Percentiles rank a stretch among this genome's conserved stretches.
These are phyloP conservation scores for Pteromalus puparum DNA, from an alignment of 1,140 invertebrate genomes.

Conservation along the genomic window DNA sequence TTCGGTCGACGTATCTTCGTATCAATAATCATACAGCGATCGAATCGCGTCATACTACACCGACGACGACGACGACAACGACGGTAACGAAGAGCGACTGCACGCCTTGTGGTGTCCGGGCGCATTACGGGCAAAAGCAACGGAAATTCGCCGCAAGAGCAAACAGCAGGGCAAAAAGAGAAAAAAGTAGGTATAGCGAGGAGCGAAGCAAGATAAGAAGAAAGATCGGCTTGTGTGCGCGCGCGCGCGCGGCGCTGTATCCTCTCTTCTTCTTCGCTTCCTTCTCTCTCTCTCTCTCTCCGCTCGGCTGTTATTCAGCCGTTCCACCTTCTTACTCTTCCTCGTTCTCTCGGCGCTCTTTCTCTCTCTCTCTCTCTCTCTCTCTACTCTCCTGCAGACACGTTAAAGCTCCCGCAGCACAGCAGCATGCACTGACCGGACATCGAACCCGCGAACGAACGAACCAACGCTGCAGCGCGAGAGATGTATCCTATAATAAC, in stretches of 20 bases:
- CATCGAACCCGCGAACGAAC: constrained; percentile 67
- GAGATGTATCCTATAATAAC: not conserved
- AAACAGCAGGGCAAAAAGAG: not conserved
- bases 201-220: not conserved
- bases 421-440: constrained; percentile 65
- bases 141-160: not conserved
- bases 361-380: not conserved
- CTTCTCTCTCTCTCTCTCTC: not conserved
- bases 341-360: not conserved
- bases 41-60: too few relatives aligned
- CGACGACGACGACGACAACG: not conserved
- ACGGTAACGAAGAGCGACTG: too few relatives aligned
- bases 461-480: not conserved
- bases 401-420: constrained; percentile 30
- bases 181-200: too few relatives aligned
- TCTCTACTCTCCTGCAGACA: not conserved
- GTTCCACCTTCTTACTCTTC: constrained; percentile 47
- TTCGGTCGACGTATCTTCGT: too few relatives aligned
- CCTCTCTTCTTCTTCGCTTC: not conserved
- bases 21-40: too few relatives aligned
- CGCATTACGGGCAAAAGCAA: not conserved
- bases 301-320: not conserved
- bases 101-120: not conserved
- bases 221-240: not conserved
- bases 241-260: not conserved